These are phyloP conservation scores for Glaucidium brasilianum DNA, from an alignment of 2,113 vertebrate species.

Conservation along the genomic window DNA sequence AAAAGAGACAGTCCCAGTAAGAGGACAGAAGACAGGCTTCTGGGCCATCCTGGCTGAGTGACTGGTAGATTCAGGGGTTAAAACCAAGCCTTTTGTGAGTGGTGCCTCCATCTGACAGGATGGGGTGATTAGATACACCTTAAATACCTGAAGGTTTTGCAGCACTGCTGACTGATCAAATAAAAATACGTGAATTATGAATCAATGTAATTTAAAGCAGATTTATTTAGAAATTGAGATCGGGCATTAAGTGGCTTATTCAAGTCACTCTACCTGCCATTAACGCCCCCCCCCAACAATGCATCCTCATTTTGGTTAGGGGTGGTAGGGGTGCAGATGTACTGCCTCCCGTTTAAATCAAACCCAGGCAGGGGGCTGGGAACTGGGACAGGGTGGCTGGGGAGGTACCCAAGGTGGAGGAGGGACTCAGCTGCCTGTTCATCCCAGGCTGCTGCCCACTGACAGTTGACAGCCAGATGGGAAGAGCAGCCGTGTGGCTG, in stretches of 20 bases:
- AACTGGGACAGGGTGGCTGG: background rate
- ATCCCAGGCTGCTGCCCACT: background rate
- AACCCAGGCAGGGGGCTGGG: background rate
- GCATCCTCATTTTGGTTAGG: background rate
- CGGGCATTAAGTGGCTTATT: background rate
- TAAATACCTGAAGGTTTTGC: constrained; percentile 17
- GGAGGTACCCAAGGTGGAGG: background rate
- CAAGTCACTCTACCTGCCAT: background rate
- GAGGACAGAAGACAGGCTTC: background rate
- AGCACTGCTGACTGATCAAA: constrained; percentile 10
- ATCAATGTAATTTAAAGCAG: constrained; percentile 57
- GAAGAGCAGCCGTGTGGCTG: background rate
- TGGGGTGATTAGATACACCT: constrained; percentile 33
- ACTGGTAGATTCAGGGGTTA: constrained; percentile 9
- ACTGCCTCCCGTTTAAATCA: background rate
- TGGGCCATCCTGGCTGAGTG: background rate
- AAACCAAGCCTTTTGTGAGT: background rate
- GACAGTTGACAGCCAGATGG: background rate
- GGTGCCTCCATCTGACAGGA: background rate
- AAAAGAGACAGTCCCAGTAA: background rate
- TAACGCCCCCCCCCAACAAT: background rate
- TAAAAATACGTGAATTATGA: constrained; percentile 56
- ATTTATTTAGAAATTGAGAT: constrained; percentile 40
- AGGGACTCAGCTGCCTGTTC: background rate
- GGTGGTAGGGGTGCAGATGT: background rate